Evolutionary conservation across 1,140 invertebrate species (phyloP).

Genomic region (Patella vulgata): DNA sequence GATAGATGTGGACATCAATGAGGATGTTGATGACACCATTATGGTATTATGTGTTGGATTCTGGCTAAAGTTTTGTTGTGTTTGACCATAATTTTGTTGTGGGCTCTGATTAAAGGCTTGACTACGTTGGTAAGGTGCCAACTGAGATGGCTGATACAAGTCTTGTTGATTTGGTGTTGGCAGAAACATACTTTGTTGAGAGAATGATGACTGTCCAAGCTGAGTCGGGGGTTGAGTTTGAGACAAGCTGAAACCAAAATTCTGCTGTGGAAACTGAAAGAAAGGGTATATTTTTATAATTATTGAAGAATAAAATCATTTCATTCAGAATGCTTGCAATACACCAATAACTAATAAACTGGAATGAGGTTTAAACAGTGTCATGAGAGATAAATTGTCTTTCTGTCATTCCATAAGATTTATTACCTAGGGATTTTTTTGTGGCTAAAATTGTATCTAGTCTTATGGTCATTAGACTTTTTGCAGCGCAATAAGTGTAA

Average conservation of each 20-base stretch:
- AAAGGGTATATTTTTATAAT: conserved; percentile 5
- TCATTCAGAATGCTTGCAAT: too few relatives aligned
- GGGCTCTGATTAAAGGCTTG: conserved; percentile 19
- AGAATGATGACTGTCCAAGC: conserved; percentile 69
- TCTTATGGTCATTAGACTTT: too few relatives aligned
- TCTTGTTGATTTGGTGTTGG: conserved; percentile 46
- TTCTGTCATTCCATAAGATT: too few relatives aligned
- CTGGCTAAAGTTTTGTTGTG: conserved; percentile 43
- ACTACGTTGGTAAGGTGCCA: conserved; percentile 27
- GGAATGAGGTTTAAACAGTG: too few relatives aligned
- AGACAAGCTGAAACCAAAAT: conserved; percentile 72
- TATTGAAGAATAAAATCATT: too few relatives aligned
- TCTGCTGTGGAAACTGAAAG: conserved; percentile 77
- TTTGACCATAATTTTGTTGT: conserved; percentile 62
- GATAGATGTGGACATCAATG: conserved; percentile 88
- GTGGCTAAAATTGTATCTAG: too few relatives aligned
- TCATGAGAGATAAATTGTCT: too few relatives aligned
- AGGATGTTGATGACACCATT: conserved; percentile 88
- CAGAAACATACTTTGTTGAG: conserved; percentile 59
- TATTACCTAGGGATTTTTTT: too few relatives aligned
- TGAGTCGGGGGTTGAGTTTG: conserved; percentile 73
- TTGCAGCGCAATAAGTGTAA: too few relatives aligned
- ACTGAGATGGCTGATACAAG: conserved; percentile 24
- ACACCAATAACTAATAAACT: too few relatives aligned
- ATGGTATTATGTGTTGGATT: conserved; percentile 78